These are phyloP conservation scores for Misgurnus anguillicaudatus DNA, from an alignment of 2,113 vertebrate species.

Conservation along the genomic window DNA sequence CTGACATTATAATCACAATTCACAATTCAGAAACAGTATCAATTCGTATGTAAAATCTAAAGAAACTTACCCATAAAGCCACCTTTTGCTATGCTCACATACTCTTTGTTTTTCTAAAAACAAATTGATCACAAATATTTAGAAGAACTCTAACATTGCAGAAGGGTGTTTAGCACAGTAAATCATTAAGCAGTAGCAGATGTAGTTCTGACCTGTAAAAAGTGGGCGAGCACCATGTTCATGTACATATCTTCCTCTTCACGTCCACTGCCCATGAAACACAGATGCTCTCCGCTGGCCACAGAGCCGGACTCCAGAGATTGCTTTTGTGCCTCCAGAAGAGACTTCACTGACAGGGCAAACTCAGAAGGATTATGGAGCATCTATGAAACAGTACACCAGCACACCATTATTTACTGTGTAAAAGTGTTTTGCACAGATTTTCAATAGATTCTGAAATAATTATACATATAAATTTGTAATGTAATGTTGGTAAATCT, in stretches of 20 bases:
- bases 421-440: too few species aligned
- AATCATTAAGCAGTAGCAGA: background rate
- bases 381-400: constrained; percentile 78
- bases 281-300: constrained; percentile 94
- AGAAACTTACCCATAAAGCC: constrained; percentile 95
- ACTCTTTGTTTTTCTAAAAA: constrained; percentile 97
- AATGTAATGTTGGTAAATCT: too few species aligned
- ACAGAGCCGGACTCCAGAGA: constrained; percentile 94
- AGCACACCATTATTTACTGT: background rate
- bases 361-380: constrained; percentile 98
- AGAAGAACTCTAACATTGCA: background rate
- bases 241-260: constrained; percentile 99
- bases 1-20: too few species aligned
- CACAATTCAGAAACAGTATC: background rate
- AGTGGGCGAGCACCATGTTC: constrained; percentile 99
- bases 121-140: background rate
- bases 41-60: background rate
- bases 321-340: constrained; percentile 97
- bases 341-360: constrained; percentile 93
- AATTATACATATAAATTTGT: too few species aligned
- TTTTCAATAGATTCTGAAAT: too few species aligned
- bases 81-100: constrained; percentile 96
- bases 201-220: constrained; percentile 84
- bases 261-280: constrained; percentile 98
- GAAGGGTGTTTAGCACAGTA: background rate